Base-by-base conservation (phyloP, 2,797 vertebrate species). In the Hipposideros larvatus region DNA sequence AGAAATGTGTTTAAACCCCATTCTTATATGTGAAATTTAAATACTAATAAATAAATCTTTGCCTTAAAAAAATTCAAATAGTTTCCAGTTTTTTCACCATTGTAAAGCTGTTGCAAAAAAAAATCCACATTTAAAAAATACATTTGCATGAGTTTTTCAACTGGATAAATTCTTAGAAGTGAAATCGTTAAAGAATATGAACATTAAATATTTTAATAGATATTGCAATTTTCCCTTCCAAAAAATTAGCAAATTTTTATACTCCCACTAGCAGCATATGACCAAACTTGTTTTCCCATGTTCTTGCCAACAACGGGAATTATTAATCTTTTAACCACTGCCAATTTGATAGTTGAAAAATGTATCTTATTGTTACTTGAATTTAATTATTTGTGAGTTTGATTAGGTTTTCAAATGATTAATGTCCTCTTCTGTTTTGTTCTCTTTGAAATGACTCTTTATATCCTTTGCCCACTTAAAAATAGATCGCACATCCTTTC, bases 321-420 rank as follows among this genome's bases (percentile, higher is more conserved):
- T 95, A 95, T 55, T 95, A 71, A 96, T 95, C 87, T 97, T 90
- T 86, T 90, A 95, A 77, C 41, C 31, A 41, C 78, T 95, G 96
- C 89, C 91, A 96, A 94, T 77, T 86, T 90, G 79, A 70, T 77
- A 63, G 85, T 66, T 91, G 89, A 96, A 93, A 95, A 95, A 68
- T 70, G 31, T 82, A 63, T 87, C 74, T 96, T 85, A 80, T 94
- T 97, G 74, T 95, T 85, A 84, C 87, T 95, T 87, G 48, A 92
- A 92, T 84, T 95, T 90, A 95, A 94, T 96, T 88, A 90, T 95
- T 87, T 87, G 59, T 89, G 43, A 94, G 31, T 82, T 96, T 80
- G 83, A 84, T 94, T 89, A 96, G 43, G 26, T 87, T 84, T 65
- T 77, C 92, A 63, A 61, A 61, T 80, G 65, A 94, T 91, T 37